Conservation (phyloP, 2,113 vertebrate species). For the Ahaetulla prasina region DNA sequence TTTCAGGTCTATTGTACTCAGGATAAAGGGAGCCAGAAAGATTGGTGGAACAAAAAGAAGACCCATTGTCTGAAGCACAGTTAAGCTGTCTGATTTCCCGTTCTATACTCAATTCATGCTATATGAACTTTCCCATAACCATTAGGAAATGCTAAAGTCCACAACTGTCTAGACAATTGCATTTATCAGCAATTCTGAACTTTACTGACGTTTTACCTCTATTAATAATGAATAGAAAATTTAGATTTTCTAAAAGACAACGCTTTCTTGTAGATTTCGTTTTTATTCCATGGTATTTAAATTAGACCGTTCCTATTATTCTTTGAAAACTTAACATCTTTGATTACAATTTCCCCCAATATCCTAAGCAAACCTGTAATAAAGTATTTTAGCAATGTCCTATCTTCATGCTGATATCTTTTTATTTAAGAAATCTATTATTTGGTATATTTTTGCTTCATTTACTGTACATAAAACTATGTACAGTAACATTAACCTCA, state of each 20-base stretch:
- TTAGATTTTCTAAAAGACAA: background rate
- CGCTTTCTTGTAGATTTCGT: background rate
- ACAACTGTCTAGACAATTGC: background rate
- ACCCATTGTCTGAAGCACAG: background rate
- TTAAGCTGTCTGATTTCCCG: background rate
- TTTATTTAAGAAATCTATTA: background rate
- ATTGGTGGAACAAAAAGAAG: background rate
- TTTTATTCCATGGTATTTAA: background rate
- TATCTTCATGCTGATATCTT: background rate
- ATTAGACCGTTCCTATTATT: background rate
- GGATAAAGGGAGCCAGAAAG: background rate
- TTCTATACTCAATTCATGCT: background rate
- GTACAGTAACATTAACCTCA: background rate
- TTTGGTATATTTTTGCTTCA: background rate
- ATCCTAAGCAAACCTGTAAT: background rate
- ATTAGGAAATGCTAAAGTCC: conserved; percentile 4
- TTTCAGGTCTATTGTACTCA: background rate
- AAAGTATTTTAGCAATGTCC: background rate
- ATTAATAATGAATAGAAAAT: background rate
- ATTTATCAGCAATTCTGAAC: background rate
- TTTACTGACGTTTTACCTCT: background rate
- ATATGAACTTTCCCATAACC: conserved; percentile 41
- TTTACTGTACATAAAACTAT: background rate
- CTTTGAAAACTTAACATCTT: background rate
- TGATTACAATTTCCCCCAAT: background rate